phyloP scores from a whole-genome alignment of 2,888 invertebrate genomes.

The Autographa pulchrina region DNA sequence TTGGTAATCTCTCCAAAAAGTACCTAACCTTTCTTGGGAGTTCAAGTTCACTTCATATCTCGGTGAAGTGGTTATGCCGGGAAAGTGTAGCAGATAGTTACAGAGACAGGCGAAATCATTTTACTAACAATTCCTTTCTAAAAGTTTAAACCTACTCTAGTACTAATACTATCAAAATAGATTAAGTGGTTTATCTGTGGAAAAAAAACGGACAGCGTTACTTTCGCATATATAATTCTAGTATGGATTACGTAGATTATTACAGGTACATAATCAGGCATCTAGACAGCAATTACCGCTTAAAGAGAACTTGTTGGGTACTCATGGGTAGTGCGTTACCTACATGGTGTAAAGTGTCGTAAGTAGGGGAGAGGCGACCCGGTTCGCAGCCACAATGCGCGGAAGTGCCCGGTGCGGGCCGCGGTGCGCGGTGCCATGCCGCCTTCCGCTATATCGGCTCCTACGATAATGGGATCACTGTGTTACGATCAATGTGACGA shows the following conservation, averaged over 20 bases:
- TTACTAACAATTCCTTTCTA: too few relatives aligned
- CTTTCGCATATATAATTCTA: not conserved
- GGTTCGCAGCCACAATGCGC: constrained; percentile 76
- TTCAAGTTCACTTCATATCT: not conserved
- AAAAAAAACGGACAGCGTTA: not conserved
- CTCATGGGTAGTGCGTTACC: constrained; percentile 34
- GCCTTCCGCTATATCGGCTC: constrained; percentile 74
- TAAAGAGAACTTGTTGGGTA: constrained; percentile 21
- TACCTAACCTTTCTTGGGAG: not conserved
- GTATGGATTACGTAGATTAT: not conserved
- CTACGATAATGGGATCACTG: constrained; percentile 39
- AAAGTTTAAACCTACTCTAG: not conserved
- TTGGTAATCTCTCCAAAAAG: not conserved
- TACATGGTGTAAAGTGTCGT: constrained; percentile 53
- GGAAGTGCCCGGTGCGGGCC: constrained; percentile 69
- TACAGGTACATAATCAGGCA: constrained; percentile 2
- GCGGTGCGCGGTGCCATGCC: too few relatives aligned
- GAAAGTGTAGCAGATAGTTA: not conserved
- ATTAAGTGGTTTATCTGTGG: not conserved
- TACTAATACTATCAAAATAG: not conserved
- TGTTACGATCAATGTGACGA: constrained; percentile 22
- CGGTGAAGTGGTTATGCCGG: not conserved
- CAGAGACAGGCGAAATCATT: not conserved
- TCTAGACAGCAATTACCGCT: constrained; percentile 21
- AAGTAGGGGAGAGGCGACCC: constrained; percentile 59